Evolutionary conservation across 2,888 invertebrate species (phyloP), one percentile per base, ranked within the genome.

Genomic region (Auanema freiburgensis): DNA sequence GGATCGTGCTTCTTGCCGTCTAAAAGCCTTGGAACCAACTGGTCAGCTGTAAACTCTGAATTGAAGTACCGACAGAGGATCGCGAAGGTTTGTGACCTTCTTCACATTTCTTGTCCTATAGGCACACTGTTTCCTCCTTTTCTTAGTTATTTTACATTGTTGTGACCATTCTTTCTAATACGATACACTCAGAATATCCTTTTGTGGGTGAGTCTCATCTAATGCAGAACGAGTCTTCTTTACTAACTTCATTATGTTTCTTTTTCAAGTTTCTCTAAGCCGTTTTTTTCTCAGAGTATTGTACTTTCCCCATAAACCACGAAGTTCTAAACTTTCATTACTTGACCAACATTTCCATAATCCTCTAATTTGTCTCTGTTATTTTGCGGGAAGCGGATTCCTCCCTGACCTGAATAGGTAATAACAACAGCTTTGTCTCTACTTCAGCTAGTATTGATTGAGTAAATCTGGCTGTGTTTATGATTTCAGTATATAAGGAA

Each of bases 31-130:
- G 33, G 40, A 11, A 44, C 46, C 33, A 42, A 50, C 16, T 79
- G 79, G 79, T 69, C 72, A 3, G 77, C 76, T 8, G 68, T 79
- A 44, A 74, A 71, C 53, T 67, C 59, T 24, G 79, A 79, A 60
- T 59, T 79, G 43, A 77, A 74, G 58, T 69, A 63, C 58, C 62
- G 78, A 18, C 77, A 78, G 61, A 76, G 72, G 46, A 66, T 76
- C 42, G 76, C 79, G 6, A 79, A 78, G 68, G 78, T 78, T 23
- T 50, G 68, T 23, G 18, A 41, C 57, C 49, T 8, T 16, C 16
- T 46, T 46, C 16, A 46, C 4, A 46, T 46, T 46, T 18, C 16
- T 46, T 46, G 21, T 18, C 46, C 21, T 46, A 46, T 46, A 46
- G 46, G 46, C 46, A 46, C 46, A 46, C 16, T 46, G 10, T 46